Conservation (phyloP, 2,113 vertebrate genomes). For the Ammodytes dubius region DNA sequence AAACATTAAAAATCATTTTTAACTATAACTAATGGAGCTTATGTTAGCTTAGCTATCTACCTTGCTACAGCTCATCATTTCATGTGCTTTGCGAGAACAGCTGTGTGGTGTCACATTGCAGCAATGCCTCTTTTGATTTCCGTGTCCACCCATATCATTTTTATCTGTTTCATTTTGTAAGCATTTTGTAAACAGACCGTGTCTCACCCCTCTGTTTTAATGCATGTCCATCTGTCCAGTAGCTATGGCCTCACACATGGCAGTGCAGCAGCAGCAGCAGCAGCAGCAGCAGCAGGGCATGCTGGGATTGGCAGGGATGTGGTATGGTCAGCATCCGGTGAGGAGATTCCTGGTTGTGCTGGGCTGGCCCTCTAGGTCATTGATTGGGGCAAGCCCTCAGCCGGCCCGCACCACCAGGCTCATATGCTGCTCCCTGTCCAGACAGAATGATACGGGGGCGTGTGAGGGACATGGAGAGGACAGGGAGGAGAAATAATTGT, state of each 20-base stretch:
- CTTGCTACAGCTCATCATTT: too few relatives aligned
- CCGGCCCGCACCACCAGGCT: constrained; percentile 14
- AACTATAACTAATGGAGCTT: too few relatives aligned
- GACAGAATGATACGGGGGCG: constrained; percentile 5
- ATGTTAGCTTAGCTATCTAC: too few relatives aligned
- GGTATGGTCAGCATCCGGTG: constrained; percentile 24
- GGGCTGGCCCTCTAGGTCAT: neutral
- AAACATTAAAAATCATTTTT: too few relatives aligned
- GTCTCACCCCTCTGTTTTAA: neutral
- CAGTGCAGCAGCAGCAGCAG: neutral
- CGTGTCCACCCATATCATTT: neutral
- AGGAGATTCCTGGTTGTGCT: constrained; percentile 7
- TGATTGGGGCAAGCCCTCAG: constrained; percentile 28
- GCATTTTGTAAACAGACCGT: neutral
- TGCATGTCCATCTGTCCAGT: constrained; percentile 1
- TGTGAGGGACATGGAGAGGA: neutral
- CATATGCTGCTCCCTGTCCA: constrained; percentile 4
- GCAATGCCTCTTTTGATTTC: neutral
- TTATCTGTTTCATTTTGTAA: neutral
- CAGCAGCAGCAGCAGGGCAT: too few relatives aligned
- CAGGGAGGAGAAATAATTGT: neutral
- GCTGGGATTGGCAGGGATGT: neutral
- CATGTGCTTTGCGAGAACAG: too few relatives aligned
- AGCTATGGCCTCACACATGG: neutral
- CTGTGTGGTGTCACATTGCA: neutral